Base-by-base conservation (phyloP, 2,888 invertebrate species). In the Drosophila paucipuncta region DNA sequence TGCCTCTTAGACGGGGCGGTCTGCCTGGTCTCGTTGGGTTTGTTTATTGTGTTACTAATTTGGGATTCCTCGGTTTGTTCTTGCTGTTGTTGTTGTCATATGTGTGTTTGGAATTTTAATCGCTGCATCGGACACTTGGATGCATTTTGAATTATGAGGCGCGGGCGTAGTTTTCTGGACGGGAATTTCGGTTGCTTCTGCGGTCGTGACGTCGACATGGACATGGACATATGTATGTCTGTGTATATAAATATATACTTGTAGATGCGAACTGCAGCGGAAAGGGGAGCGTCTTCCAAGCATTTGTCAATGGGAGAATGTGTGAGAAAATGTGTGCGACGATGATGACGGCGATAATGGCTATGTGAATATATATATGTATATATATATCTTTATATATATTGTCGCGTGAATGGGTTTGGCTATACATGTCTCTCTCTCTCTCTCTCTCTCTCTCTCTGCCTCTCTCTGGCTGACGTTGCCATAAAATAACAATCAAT, bases 1-100 rank as follows among this genome's bases (percentile, higher is more conserved):
- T 72, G 79, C 54, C 78, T 59, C 64, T 43, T 65, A 58, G 47
- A 63, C 37, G 64, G 68, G 61, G 63, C 65, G 73, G 69, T 65
- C 87, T 64, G 69, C 65, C 70, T 62, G 80, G 74, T 76, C 78
- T 80, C 62, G 55, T 82, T 89, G 82, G 65, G 62, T 75, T 90
- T 89, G 87, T 90, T 87, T 86, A 89, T 89, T 87, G 91, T 90
- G 91, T 77, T 87, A 88, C 89, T 89, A 89, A 91, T 88, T 88
- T 91, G 88, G 85, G 84, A 85, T 90, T 91, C 80, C 82, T 83
- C 77, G 68, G 55, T 76, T 67, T 67, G 73, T 74, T 70, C 58
- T 74, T 80, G 77, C 25, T 47, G 47, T 25, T 47, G 47, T 25
- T 47, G 47, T 78, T 80, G 79, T 79, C 78, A 71, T 67, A 65